Conservation (phyloP, 2,113 vertebrate genomes). For the human (Homo sapiens) region DNA sequence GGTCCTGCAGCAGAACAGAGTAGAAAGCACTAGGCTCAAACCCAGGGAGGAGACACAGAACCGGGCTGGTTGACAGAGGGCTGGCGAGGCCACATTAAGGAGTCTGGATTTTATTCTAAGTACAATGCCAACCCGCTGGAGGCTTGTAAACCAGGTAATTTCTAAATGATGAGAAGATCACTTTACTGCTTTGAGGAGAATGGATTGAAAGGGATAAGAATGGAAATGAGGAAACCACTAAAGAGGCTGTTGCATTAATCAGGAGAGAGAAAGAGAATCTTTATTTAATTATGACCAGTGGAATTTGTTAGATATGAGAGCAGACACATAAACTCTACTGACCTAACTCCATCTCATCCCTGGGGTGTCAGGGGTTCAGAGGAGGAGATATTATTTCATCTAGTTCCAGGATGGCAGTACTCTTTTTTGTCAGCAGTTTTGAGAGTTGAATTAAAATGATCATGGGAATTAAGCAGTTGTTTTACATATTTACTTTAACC, state of each 20-base stretch:
- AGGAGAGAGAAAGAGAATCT: not conserved
- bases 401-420: not conserved
- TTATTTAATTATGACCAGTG: not conserved
- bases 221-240: not conserved
- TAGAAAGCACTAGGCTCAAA: not conserved
- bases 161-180: not conserved
- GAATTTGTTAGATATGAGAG: not conserved
- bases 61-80: not conserved
- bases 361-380: not conserved
- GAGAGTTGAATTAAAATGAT: not conserved
- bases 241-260: not conserved
- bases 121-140: not conserved
- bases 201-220: not conserved
- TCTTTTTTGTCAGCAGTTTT: not conserved
- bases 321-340: not conserved
- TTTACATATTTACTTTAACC: not conserved
- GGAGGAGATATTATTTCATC: not conserved
- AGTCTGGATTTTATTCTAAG: not conserved
- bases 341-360: not conserved
- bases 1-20: not conserved
- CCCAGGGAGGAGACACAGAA: not conserved
- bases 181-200: not conserved
- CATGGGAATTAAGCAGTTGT: not conserved
- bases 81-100: not conserved
- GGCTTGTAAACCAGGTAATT: not conserved